phyloP scores from a whole-genome alignment of 2,888 invertebrate genomes.

The Chrysodeixis includens region DNA sequence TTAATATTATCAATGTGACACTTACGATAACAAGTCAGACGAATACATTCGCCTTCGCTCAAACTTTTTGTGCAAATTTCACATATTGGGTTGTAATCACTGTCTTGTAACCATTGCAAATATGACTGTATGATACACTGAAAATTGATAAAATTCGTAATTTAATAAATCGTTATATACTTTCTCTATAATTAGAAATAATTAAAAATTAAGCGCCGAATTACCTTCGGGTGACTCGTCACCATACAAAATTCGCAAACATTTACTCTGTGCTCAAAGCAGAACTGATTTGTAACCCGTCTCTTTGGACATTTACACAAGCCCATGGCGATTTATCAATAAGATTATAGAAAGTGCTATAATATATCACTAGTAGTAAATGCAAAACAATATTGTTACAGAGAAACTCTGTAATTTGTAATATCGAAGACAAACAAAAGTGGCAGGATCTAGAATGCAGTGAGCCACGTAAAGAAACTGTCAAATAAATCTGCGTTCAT shows the following conservation, averaged over 20 bases:
- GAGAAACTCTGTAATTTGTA: slow-evolving; percentile 36
- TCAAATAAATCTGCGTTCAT: slow-evolving; percentile 52
- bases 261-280: slow-evolving; percentile 99
- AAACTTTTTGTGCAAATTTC: slow-evolving; percentile 95
- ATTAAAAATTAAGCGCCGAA: slow-evolving; percentile 36
- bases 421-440: slow-evolving; percentile 63
- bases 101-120: slow-evolving; percentile 99
- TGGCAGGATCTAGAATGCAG: slow-evolving; percentile 38
- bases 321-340: slow-evolving; percentile 92
- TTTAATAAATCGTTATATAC: slow-evolving; percentile 14
- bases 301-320: slow-evolving; percentile 99
- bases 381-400: slow-evolving; percentile 34
- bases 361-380: slow-evolving; percentile 31
- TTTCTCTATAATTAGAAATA: slow-evolving; percentile 28
- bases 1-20: slow-evolving; percentile 56
- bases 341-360: slow-evolving; percentile 18
- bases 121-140: slow-evolving; percentile 99
- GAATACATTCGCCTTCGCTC: slow-evolving; percentile 94
- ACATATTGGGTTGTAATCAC: slow-evolving; percentile 98
- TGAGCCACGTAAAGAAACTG: slow-evolving; percentile 75
- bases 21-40: slow-evolving; percentile 98
- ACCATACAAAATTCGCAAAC: slow-evolving; percentile 99
- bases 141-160: slow-evolving; percentile 64
- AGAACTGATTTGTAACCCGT: slow-evolving; percentile 99
- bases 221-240: slow-evolving; percentile 97